These are phyloP conservation scores for Temnothorax longispinosus DNA, from an alignment of 1,140 invertebrate species.

Conservation along the genomic window DNA sequence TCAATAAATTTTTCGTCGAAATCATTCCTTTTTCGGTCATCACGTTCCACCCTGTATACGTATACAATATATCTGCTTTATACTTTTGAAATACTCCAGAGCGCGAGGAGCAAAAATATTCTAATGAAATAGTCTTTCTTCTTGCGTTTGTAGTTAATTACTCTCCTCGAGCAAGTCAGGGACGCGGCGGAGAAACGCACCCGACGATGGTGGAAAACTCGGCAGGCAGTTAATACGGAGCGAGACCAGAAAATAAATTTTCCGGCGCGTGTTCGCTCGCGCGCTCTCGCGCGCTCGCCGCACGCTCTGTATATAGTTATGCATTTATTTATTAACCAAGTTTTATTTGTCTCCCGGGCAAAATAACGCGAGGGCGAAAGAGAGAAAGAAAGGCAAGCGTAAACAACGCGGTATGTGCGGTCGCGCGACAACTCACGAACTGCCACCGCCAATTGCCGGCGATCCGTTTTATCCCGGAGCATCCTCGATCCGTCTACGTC, in stretches of 20 bases:
- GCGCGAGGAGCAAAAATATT: conserved; percentile 31
- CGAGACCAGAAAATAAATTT: conserved; percentile 59
- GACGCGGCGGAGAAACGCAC: not conserved
- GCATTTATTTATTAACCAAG: conserved; percentile 75
- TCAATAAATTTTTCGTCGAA: not conserved
- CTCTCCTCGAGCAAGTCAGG: conserved; percentile 44
- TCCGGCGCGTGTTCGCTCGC: not conserved
- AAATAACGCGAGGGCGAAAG: conserved; percentile 57
- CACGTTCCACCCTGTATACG: not conserved
- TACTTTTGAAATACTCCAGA: conserved; percentile 6
- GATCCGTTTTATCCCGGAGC: conserved; percentile 72
- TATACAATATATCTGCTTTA: not conserved
- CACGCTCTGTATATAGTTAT: conserved; percentile 60
- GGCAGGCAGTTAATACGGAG: conserved; percentile 45
- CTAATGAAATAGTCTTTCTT: conserved; percentile 45
- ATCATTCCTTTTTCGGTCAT: not conserved
- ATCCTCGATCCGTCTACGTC: conserved; percentile 73
- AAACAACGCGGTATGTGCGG: conserved; percentile 65
- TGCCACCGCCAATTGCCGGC: conserved; percentile 72
- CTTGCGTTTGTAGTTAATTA: conserved; percentile 49
- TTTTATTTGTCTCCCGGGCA: conserved; percentile 68
- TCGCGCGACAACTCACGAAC: conserved; percentile 68
- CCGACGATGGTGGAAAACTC: conserved; percentile 10
- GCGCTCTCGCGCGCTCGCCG: conserved; percentile 11
- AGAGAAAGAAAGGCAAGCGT: conserved; percentile 18